phyloP scores from a whole-genome alignment of 2,888 invertebrate species.

The Rhagophthalmus giganteus region DNA sequence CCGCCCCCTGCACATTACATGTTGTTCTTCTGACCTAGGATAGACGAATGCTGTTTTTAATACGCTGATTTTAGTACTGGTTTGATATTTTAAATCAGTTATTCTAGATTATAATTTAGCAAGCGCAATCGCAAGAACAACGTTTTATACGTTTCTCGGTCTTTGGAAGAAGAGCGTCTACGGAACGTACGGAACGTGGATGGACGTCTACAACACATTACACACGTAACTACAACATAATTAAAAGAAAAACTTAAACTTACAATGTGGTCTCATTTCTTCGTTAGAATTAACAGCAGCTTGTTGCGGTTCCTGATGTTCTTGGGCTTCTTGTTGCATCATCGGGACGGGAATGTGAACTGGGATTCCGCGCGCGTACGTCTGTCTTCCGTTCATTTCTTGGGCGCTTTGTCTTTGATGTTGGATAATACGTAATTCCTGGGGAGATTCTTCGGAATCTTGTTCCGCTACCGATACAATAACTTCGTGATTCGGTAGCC shows the following conservation, averaged over 20 bases:
- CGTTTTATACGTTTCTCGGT: slow-evolving; percentile 71
- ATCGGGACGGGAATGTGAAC: slow-evolving; percentile 53
- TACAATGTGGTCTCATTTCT: slow-evolving; percentile 75
- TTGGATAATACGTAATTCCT: slow-evolving; percentile 44
- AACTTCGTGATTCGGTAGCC: slow-evolving; percentile 50
- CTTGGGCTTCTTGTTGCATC: slow-evolving; percentile 49
- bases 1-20: neutral
- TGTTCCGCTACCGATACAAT: slow-evolving; percentile 49
- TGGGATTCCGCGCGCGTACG: slow-evolving; percentile 51
- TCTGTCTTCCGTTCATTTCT: slow-evolving; percentile 53
- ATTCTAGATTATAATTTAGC: slow-evolving; percentile 45
- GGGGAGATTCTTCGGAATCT: slow-evolving; percentile 32
- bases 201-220: slow-evolving; percentile 69
- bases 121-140: slow-evolving; percentile 76
- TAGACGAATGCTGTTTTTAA: too few relatives aligned
- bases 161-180: slow-evolving; percentile 53
- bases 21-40: too few relatives aligned
- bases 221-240: neutral
- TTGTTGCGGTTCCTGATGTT: slow-evolving; percentile 49
- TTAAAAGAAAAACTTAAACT: slow-evolving; percentile 51
- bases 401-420: slow-evolving; percentile 50
- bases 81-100: slow-evolving; percentile 2
- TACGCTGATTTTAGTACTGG: slow-evolving; percentile 8
- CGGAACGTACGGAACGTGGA: slow-evolving; percentile 67
- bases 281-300: slow-evolving; percentile 56